Conservation (phyloP, 2,888 invertebrate species). For the Iselma pallidipennis region DNA sequence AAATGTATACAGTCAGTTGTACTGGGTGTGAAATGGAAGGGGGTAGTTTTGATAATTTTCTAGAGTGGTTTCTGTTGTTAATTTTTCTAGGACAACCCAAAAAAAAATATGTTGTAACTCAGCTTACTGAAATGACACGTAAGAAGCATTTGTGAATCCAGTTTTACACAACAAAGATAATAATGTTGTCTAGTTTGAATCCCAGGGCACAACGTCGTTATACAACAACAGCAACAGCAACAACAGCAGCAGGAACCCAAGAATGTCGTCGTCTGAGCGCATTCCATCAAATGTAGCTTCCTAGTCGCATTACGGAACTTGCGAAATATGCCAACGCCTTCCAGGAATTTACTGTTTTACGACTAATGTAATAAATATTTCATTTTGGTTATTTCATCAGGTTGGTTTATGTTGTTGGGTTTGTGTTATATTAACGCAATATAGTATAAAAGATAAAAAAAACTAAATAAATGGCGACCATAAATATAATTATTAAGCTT, state of each 20-base stretch:
- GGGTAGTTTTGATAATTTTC: background rate
- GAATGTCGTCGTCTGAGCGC: slow-evolving; percentile 49
- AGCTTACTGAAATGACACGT: slow-evolving; percentile 4
- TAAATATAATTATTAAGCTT: background rate
- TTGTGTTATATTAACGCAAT: slow-evolving; percentile 9
- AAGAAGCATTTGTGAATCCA: slow-evolving; percentile 34
- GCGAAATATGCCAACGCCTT: slow-evolving; percentile 52
- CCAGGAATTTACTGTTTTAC: slow-evolving; percentile 50
- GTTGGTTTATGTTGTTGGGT: background rate
- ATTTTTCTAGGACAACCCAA: background rate
- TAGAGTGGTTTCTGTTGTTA: slow-evolving; percentile 15
- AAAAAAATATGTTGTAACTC: background rate
- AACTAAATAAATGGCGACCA: background rate
- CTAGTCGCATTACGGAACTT: slow-evolving; percentile 49
- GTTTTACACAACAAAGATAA: slow-evolving; percentile 40
- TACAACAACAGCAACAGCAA: slow-evolving; percentile 41
- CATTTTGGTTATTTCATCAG: slow-evolving; percentile 22
- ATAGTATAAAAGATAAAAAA: background rate
- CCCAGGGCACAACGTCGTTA: slow-evolving; percentile 44
- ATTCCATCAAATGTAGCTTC: slow-evolving; percentile 52
- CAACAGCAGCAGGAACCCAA: slow-evolving; percentile 44
- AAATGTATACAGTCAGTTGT: background rate
- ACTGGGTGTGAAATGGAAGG: background rate
- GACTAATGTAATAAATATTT: slow-evolving; percentile 38
- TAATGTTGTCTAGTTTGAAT: slow-evolving; percentile 53